Evolutionary conservation across 2,888 invertebrate species (phyloP).

Genomic region (Himalopsyche tibetana): DNA sequence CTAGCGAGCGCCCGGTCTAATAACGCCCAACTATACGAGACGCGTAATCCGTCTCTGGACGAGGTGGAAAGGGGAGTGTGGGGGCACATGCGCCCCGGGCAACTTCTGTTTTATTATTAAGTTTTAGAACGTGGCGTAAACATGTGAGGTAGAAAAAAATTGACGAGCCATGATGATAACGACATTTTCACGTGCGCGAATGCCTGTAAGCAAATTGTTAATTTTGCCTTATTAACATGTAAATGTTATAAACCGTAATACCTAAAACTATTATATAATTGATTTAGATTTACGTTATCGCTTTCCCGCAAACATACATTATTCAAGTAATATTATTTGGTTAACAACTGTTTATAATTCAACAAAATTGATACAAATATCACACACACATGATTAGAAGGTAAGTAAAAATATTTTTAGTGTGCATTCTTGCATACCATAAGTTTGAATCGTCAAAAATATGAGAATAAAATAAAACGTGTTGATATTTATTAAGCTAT

Average conservation of each 20-base stretch:
- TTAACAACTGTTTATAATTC: too few relatives aligned
- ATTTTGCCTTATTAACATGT: conserved; percentile 42
- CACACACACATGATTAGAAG: too few relatives aligned
- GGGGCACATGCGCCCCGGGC: conserved; percentile 46
- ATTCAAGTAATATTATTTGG: too few relatives aligned
- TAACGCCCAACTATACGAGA: conserved; percentile 59
- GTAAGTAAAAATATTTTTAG: too few relatives aligned
- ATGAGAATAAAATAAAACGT: too few relatives aligned
- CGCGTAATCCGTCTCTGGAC: conserved; percentile 60
- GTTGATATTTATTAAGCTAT: too few relatives aligned
- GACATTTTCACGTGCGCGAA: conserved; percentile 69
- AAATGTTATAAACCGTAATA: conserved; percentile 28
- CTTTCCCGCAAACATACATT: background rate
- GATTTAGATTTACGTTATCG: conserved; percentile 35
- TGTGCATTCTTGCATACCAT: too few relatives aligned
- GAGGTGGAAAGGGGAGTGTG: conserved; percentile 52
- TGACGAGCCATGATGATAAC: conserved; percentile 43
- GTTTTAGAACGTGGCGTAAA: conserved; percentile 41
- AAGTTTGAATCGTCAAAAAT: too few relatives aligned
- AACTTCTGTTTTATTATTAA: conserved; percentile 31
- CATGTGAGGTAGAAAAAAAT: conserved; percentile 32
- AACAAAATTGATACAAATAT: too few relatives aligned
- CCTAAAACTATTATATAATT: conserved; percentile 4
- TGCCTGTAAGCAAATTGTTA: conserved; percentile 36
- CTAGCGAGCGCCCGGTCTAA: conserved; percentile 46